Evolutionary conservation across 2,888 invertebrate species (phyloP), one percentile per base, ranked within the genome.

Genomic region (Himalopsyche anomala): DNA sequence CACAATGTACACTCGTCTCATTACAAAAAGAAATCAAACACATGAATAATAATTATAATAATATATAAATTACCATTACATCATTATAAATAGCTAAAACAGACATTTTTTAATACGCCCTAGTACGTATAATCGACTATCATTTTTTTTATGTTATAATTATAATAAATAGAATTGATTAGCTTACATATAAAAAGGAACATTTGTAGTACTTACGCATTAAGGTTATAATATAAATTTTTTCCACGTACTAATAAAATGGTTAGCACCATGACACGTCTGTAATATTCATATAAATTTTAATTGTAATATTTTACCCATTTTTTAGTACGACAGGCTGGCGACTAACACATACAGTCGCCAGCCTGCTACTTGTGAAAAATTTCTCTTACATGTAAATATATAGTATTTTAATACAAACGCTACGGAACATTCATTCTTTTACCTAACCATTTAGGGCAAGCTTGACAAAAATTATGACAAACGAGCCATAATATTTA

Each of bases 281-380:
- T 88, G 87, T 85, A 88, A 87, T 88, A 87, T 87, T 87, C 87
- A 87, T 86, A 87, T 87, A 87, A 87, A 87, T 84, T 88, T 88
- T 88, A 88, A 88, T 88, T 88, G 88, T 88, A 86, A 88, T 88
- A 84, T 88, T 88, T 87, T 88, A 88, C 87, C 88, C 87, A 88
- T 88, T 88, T 88, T 74, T 88, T 88, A 88, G 88, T 88, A 88
- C 86, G 88, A 84, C 86, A 83, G 62, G 69, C 54, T 51, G 45
- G 38, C 81, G 40, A 36, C 80, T 42, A 40, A n/a, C 38, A 28
- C 81, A 55, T 42, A 62, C 51, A 81, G 74, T 82, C 85, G 40
- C 40, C 82, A 42, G 74, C 74, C 74, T 56, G 84, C 84, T 86
- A 55, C 85, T 86, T 86, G 87, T 84, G 88, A 88, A 88, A 88